Base-by-base conservation (phyloP, 2,797 vertebrate genomes). In the Lutjanus campechanus region DNA sequence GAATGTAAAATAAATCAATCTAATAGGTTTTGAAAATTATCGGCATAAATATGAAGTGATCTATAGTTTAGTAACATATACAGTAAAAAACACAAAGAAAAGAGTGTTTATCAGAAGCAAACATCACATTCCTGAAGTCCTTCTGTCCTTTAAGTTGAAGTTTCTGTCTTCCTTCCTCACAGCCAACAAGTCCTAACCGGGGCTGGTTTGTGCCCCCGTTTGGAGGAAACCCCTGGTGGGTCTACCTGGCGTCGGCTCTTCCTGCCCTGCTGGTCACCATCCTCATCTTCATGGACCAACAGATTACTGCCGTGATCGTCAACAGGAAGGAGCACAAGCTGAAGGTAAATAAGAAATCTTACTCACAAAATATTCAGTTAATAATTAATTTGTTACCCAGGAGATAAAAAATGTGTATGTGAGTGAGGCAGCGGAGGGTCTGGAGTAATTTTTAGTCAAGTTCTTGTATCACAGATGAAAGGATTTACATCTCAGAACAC, bases 241-340 rank as follows among this genome's bases (percentile, higher is more conserved):
- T 99, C 40, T 98, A 96, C 84, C 91, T 99, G 79, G 97, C 96
- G 0, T 94, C 98, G 0, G 96, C 97, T 40, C 94, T 99, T 62
- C 98, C 98, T 1, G 98, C 98, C 0, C 93, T 99, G 73, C 95
- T 99, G 75, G 98, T 99, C 85, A 99, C 98, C 77, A 99, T 99
- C 69, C 95, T 99, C 88, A 95, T 99, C 85, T 99, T 99, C 89
- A 99, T 99, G 98, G 98, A 99, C 95, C 98, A 99, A 85, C 98
- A 99, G 90, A 99, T 99, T 85, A 99, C 98, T 0, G 98, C 97
- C 0, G 98, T 99, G 78, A 99, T 99, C 1, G 96, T 99, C 91
- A 99, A 99, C 94, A 96, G 98, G 92, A 99, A 99, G 89, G 98
- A 99, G 85, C 96, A 99, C 93, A 99, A 97, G 85, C 96, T 99